Conservation (phyloP, 1,140 invertebrate species). For the Conus ventricosus region DNA sequence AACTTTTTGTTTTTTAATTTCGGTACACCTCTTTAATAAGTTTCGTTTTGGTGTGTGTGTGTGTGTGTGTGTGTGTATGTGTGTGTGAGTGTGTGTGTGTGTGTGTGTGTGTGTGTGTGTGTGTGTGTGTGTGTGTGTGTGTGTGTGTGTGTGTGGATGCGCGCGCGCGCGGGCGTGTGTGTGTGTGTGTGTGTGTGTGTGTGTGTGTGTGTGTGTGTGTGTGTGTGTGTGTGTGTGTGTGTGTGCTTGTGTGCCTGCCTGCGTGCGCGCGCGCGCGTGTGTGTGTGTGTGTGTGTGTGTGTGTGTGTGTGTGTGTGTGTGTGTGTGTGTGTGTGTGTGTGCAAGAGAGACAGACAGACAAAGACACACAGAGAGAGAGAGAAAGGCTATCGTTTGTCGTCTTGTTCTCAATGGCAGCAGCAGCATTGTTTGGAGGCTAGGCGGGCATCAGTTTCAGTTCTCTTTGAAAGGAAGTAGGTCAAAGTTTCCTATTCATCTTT, state of each 20-base stretch:
- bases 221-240: conserved; percentile 10
- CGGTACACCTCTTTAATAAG: neutral
- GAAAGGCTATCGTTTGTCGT: too few species aligned
- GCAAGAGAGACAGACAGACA: too few species aligned
- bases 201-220: conserved; percentile 15
- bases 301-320: conserved; percentile 10
- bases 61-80: too few species aligned
- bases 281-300: neutral
- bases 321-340: too few species aligned
- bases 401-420: too few species aligned
- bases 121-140: neutral
- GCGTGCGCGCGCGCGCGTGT: too few species aligned
- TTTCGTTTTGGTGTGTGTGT: neutral
- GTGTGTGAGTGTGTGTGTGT: neutral
- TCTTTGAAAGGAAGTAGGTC: too few species aligned
- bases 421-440: too few species aligned
- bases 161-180: neutral
- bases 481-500: too few species aligned
- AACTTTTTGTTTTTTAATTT: neutral
- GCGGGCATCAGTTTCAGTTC: too few species aligned
- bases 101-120: neutral
- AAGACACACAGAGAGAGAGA: too few species aligned
- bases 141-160: neutral
- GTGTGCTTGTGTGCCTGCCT: too few species aligned
- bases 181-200: neutral